phyloP scores from a whole-genome alignment of 1,140 invertebrate species.

The Conopomorpha cramerella region DNA sequence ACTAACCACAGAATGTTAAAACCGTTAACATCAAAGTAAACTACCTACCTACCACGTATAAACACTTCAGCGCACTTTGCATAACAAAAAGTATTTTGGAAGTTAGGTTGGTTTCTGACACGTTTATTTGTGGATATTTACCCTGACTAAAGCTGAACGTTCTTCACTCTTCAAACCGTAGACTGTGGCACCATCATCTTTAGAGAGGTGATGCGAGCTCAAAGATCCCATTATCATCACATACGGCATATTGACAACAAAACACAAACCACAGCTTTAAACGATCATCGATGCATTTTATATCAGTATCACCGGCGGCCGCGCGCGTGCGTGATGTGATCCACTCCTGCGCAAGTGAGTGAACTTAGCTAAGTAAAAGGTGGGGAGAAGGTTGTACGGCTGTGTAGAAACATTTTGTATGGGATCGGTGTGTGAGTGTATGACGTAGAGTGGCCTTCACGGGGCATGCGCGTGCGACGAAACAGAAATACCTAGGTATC shows the following conservation, averaged over 20 bases:
- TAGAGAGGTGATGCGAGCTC: constrained; percentile 34
- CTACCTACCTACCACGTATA: too few relatives aligned
- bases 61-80: too few relatives aligned
- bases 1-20: not conserved
- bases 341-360: constrained; percentile 29
- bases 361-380: constrained; percentile 32
- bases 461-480: too few relatives aligned
- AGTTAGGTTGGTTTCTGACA: too few relatives aligned
- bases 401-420: constrained; percentile 12
- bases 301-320: not conserved
- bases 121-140: too few relatives aligned
- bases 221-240: constrained; percentile 52
- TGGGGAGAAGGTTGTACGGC: constrained; percentile 13
- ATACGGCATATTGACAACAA: constrained; percentile 33
- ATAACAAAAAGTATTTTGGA: not conserved
- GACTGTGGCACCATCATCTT: constrained; percentile 44
- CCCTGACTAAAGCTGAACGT: constrained; percentile 34
- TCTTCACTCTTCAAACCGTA: constrained; percentile 50
- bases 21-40: too few relatives aligned
- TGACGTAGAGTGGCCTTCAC: constrained; percentile 20
- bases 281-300: constrained; percentile 14
- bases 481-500: too few relatives aligned
- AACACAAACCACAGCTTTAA: not conserved
- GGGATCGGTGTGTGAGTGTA: constrained; percentile 10
- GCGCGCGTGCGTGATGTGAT: not conserved